A percentile compares a stretch with the other conserved stretches of the same genome.
phyloP scores from a whole-genome alignment of 35 echinoderm and acorn worm species.

The Amphiura filiformis region DNA sequence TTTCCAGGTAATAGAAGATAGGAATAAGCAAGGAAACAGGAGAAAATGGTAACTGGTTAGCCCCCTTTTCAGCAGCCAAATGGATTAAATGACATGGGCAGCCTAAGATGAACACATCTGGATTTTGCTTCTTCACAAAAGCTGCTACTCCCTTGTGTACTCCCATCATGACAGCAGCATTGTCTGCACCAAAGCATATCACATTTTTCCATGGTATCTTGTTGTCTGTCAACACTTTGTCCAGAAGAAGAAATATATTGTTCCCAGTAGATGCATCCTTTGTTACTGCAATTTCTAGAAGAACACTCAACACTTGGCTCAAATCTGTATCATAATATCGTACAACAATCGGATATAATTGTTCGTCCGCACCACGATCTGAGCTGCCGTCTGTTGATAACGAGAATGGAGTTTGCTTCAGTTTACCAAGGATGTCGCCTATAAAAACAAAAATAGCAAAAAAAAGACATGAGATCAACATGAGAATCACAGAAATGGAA shows the following conservation, averaged over 20 bases:
- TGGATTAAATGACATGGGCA: constrained; percentile 37
- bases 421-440: constrained; percentile 40
- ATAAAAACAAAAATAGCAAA: too few relatives aligned
- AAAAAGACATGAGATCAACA: too few relatives aligned
- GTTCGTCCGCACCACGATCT: constrained; percentile 59
- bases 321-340: constrained; percentile 56
- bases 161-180: constrained; percentile 52
- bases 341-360: constrained; percentile 67
- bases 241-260: constrained; percentile 62
- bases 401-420: constrained; percentile 41
- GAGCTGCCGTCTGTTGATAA: constrained; percentile 64
- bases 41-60: constrained; percentile 19
- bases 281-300: constrained; percentile 35
- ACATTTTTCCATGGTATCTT: constrained; percentile 61
- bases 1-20: constrained; percentile 53
- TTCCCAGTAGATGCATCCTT: constrained; percentile 54
- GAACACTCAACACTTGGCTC: constrained; percentile 32
- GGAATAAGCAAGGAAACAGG: constrained; percentile 35
- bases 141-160: constrained; percentile 34
- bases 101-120: constrained; percentile 30
- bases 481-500: not conserved
- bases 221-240: constrained; percentile 27
- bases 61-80: constrained; percentile 46
- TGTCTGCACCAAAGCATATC: constrained; percentile 41
- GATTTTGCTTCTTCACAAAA: constrained; percentile 38